Evolutionary conservation across 2,797 vertebrate genomes (phyloP), one percentile per base, ranked within the genome.

Genomic region (Labroides dimidiatus): DNA sequence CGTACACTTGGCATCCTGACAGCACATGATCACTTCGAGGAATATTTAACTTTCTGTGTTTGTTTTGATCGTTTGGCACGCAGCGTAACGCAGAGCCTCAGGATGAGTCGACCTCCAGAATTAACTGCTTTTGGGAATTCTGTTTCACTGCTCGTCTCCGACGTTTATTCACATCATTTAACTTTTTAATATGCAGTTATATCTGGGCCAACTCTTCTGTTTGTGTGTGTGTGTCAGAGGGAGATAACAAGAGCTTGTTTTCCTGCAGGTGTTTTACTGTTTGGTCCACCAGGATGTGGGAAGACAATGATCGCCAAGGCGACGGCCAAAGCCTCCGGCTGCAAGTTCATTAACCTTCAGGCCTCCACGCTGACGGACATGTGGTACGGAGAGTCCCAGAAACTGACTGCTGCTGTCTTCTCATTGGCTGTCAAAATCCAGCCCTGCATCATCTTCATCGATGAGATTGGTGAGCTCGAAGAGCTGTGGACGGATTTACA

Each of bases 301-400:
- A 96, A 95, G 87, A 95, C 94, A 20, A 90, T 95, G 84, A 94
- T 95, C 1, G 95, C 95, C 73, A 95, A 95, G 85, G 95, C 94
- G 78, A 95, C 93, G n/a, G 94, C 93, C 47, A 93, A 89, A 89
- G 93, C 94, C 8, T 94, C 94, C 0, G 94, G 94, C 16, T 96
- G 94, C 80, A 93, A 91, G 75, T 95, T 95, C 74, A 93, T 96
- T 71, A 95, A 96, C 87, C 90, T 96, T 4, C 94, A 95, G 86
- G 90, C 94, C 2, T 95, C 95, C 59, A 94, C 92, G 0, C 74
- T 95, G 87, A 94, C 93, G 0, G 94, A 95, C 75, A 95, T 95
- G 90, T 95, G 95, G 94, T 95, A 95, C 0, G 94, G 94, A 0
- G 95, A 95, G 72, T 95, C 94, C 0, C 94, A 96, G 84, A 95